Percentiles rank a stretch among this genome's conserved stretches.
These are phyloP conservation scores for Aphodius sticticus DNA, from an alignment of 2,888 invertebrate genomes.

Conservation along the genomic window DNA sequence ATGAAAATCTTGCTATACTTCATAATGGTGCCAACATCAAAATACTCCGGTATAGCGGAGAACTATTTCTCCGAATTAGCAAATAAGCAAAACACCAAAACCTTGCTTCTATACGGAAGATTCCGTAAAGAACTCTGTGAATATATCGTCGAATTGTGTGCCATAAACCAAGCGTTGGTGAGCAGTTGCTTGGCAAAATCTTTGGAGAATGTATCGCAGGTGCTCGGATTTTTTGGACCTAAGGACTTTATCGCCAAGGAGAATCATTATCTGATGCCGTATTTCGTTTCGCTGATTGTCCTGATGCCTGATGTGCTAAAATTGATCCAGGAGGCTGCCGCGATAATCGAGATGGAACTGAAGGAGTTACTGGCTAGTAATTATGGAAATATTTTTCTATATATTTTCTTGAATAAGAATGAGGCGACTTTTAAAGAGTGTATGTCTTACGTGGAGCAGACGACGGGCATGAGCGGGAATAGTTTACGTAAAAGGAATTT, in stretches of 20 bases:
- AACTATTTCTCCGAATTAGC: conserved; percentile 67
- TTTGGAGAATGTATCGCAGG: conserved; percentile 68
- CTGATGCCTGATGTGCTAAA: conserved; percentile 65
- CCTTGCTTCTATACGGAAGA: conserved; percentile 68
- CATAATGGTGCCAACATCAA: conserved; percentile 70
- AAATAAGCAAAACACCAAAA: conserved; percentile 63
- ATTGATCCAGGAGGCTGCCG: conserved; percentile 72
- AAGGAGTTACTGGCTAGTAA: conserved; percentile 70
- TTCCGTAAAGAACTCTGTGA: conserved; percentile 70
- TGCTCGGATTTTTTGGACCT: conserved; percentile 74
- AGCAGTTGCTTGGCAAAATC: conserved; percentile 67
- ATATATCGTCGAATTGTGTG: conserved; percentile 66
- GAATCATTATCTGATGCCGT: conserved; percentile 72
- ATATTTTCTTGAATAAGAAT: conserved; percentile 71
- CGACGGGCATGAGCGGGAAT: conserved; percentile 66
- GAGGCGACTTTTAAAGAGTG: conserved; percentile 68
- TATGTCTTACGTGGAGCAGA: conserved; percentile 68
- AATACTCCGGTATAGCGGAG: conserved; percentile 65
- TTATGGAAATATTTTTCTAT: conserved; percentile 75
- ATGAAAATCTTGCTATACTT: conserved; percentile 68
- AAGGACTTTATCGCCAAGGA: conserved; percentile 76
- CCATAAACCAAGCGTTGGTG: conserved; percentile 65
- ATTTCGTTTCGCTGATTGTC: conserved; percentile 68
- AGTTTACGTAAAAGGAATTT: conserved; percentile 71
- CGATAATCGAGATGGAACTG: conserved; percentile 65